Conservation (phyloP, 2,888 invertebrate genomes). For the Eulithis prunata region DNA sequence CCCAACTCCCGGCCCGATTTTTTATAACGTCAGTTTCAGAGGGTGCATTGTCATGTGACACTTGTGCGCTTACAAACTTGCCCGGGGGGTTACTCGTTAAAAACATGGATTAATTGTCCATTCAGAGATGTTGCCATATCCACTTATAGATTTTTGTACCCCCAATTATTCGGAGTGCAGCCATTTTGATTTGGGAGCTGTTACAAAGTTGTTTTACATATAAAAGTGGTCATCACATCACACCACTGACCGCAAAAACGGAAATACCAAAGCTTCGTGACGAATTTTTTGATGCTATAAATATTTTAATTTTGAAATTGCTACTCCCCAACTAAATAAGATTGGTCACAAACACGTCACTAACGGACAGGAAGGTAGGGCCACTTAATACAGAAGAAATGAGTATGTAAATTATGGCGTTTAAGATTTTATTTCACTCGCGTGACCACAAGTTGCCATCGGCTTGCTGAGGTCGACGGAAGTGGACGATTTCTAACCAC, state of each 20-base stretch:
- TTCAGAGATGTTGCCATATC: conserved; percentile 52
- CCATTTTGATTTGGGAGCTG: conserved; percentile 4
- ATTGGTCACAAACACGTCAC: conserved; percentile 16
- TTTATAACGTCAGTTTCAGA: conserved; percentile 72
- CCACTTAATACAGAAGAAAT: conserved; percentile 30
- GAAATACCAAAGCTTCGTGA: conserved; percentile 26
- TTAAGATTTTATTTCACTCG: conserved; percentile 51
- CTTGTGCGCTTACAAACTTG: conserved; percentile 74
- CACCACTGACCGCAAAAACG: conserved; percentile 11
- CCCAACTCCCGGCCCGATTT: conserved; percentile 66
- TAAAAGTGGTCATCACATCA: conserved; percentile 12
- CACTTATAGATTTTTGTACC: conserved; percentile 39
- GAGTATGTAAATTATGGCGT: conserved; percentile 35
- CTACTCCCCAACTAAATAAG: conserved; percentile 20
- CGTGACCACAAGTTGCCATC: conserved; percentile 63
- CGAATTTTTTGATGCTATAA: conserved; percentile 17
- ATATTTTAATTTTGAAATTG: conserved; percentile 21
- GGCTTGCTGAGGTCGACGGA: conserved; percentile 67
- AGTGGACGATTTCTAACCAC: conserved; percentile 72
- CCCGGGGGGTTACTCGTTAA: conserved; percentile 74
- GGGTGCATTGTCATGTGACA: conserved; percentile 80
- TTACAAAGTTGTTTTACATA: conserved; percentile 8
- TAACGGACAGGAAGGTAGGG: conserved; percentile 26
- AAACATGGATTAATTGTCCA: conserved; percentile 71
- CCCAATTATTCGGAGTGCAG: conserved; percentile 20